Evolutionary conservation across 2,888 invertebrate species (phyloP).

Genomic region (Drosophila picticornis): DNA sequence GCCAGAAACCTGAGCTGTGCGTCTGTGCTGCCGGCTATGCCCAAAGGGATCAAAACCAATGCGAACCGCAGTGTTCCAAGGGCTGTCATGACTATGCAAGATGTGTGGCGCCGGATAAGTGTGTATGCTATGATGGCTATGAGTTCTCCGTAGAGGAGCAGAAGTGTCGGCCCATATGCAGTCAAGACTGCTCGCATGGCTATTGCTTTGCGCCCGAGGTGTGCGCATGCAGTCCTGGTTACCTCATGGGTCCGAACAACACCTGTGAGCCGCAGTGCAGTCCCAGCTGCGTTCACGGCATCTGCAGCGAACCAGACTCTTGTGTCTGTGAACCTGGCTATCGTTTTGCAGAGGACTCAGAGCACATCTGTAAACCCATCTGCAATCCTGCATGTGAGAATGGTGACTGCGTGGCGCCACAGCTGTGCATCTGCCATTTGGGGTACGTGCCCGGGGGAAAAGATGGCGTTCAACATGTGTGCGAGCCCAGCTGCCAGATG

Average conservation of each 20-base stretch:
- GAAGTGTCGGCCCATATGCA: slow-evolving; percentile 67
- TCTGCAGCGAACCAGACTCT: slow-evolving; percentile 85
- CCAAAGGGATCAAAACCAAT: slow-evolving; percentile 23
- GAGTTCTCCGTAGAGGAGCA: slow-evolving; percentile 4
- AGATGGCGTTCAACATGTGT: slow-evolving; percentile 6
- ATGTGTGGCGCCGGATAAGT: slow-evolving; percentile 72
- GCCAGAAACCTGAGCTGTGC: slow-evolving; percentile 54
- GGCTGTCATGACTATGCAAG: slow-evolving; percentile 70
- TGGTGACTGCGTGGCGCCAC: slow-evolving; percentile 80
- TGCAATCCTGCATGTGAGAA: slow-evolving; percentile 83
- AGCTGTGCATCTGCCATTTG: slow-evolving; percentile 72
- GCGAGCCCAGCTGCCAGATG: slow-evolving; percentile 56
- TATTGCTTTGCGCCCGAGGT: slow-evolving; percentile 69
- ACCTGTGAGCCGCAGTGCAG: slow-evolving; percentile 79
- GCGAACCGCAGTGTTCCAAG: slow-evolving; percentile 58
- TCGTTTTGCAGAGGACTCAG: slow-evolving; percentile 43
- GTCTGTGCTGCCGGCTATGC: slow-evolving; percentile 56
- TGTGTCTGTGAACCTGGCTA: slow-evolving; percentile 70
- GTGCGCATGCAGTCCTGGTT: slow-evolving; percentile 77
- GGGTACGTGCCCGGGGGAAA: slow-evolving; percentile 66
- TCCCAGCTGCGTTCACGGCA: slow-evolving; percentile 73
- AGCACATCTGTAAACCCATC: slow-evolving; percentile 75
- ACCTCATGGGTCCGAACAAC: slow-evolving; percentile 78
- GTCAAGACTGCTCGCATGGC: slow-evolving; percentile 69
- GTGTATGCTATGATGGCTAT: slow-evolving; percentile 80